phyloP scores from a whole-genome alignment of 2,113 vertebrate species.

The Uria aalge region DNA sequence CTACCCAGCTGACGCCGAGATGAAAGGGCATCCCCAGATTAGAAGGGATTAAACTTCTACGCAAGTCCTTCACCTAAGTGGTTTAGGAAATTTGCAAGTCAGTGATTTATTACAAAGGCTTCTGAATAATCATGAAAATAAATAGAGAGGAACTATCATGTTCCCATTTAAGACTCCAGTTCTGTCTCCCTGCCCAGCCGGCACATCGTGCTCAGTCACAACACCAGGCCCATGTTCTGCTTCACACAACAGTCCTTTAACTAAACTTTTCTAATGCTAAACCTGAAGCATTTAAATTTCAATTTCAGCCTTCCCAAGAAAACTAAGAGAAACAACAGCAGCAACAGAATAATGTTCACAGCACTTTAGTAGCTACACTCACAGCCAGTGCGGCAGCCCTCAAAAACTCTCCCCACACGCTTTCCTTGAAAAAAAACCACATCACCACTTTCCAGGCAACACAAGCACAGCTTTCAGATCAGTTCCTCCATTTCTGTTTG shows the following conservation, averaged over 20 bases:
- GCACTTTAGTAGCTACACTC: not conserved
- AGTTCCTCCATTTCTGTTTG: not conserved
- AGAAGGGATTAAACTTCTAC: not conserved
- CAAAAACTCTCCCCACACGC: too few species aligned
- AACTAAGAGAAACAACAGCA: not conserved
- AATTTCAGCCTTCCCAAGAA: not conserved
- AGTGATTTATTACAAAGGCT: not conserved
- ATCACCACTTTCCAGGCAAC: fast-evolving
- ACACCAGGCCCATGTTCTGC: not conserved
- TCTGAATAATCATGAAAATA: not conserved
- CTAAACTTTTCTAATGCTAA: not conserved
- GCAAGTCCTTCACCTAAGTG: not conserved
- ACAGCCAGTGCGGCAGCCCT: fast-evolving
- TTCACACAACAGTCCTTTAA: not conserved
- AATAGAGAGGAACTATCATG: not conserved
- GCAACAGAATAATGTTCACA: not conserved
- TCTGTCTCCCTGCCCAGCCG: not conserved
- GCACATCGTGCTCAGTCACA: fast-evolving
- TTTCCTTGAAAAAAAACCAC: not conserved
- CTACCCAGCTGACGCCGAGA: not conserved
- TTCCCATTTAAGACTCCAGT: too few species aligned
- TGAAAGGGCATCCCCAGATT: not conserved
- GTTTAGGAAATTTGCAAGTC: not conserved
- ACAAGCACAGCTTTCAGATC: not conserved
- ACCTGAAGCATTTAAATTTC: not conserved